Conservation (phyloP, 92 coral and sea anemone genomes). For the Phenganax stokvisi region DNA sequence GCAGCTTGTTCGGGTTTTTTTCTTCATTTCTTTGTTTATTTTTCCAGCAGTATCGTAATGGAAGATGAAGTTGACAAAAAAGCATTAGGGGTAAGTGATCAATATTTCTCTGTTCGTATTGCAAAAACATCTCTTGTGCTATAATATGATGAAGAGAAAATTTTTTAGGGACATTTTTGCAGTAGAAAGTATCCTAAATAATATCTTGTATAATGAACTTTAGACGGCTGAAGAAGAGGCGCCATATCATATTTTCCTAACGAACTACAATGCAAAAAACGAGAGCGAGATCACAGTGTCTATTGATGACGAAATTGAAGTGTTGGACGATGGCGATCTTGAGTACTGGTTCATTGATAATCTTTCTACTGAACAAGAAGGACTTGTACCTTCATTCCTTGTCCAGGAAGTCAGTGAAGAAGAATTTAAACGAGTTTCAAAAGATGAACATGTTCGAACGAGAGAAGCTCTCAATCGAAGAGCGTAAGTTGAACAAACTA, state of each 20-base stretch:
- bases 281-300: slow-evolving; percentile 72
- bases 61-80: slow-evolving; percentile 13
- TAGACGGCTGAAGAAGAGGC: slow-evolving; percentile 45
- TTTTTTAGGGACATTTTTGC: no score
- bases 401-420: slow-evolving; percentile 58
- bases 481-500: slow-evolving; percentile 54
- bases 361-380: slow-evolving; percentile 63
- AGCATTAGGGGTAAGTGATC: slow-evolving; percentile 3
- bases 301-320: slow-evolving; percentile 69
- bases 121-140: background rate
- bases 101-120: background rate
- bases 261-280: slow-evolving; percentile 63
- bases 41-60: slow-evolving; percentile 23
- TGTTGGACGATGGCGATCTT: slow-evolving; percentile 60
- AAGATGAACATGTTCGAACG: slow-evolving; percentile 51
- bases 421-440: slow-evolving; percentile 49
- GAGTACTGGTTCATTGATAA: slow-evolving; percentile 63
- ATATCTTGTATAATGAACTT: no score
- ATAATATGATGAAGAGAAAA: background rate
- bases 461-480: slow-evolving; percentile 76
- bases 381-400: slow-evolving; percentile 70
- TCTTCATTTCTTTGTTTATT: background rate
- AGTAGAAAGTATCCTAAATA: no score
- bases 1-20: background rate
- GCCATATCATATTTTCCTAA: slow-evolving; percentile 52